Base-by-base conservation (phyloP, 1,140 invertebrate genomes). In the Hormaphis cornu region DNA sequence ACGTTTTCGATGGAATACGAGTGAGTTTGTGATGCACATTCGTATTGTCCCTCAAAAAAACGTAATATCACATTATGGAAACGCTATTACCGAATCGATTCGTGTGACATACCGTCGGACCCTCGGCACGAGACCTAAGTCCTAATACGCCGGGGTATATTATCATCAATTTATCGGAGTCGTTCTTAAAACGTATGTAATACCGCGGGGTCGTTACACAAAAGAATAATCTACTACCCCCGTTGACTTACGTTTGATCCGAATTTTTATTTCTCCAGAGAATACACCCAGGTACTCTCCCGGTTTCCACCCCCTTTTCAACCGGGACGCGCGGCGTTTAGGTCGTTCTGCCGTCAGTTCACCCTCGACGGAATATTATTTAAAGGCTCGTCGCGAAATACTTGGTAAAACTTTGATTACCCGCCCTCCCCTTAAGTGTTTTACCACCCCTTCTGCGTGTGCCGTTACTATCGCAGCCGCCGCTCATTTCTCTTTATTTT, bases 331-430 rank as follows among this genome's bases (percentile, higher is more conserved):
- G 50, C 44, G 61, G 61, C 61, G 50, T n/a, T n/a, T n/a, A n/a
- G n/a, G 50, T 66, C 42, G 61, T 50, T 66, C 61, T 33, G 48
- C 61, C 61, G 50, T 66, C 50, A 66, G 50, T 66, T 66, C 28
- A 44, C 61, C 61, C 61, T 50, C 61, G 61, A 66, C 28, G 46
- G 44, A 33, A 30, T 44, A 44, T 30, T n/a, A 18, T 66, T 20
- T 9, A 22, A 26, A 30, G 9, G 1, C 12, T 12, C 58, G 58
- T 24, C 42, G 28, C 61, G 33, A 66, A 33, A 66, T 66, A 66
- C 61, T 66, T n/a, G 50, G 61, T 66, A 66, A 66, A 66, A 66
- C 61, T 66, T 66, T 66, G 61, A 66, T 66, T 66, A 66, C 61
- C 44, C 12, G 12, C 18, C 18, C 42, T 8, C 18, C 42, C 18